phyloP scores from a whole-genome alignment of 2,888 invertebrate species.

The Lithophane ornitopus region DNA sequence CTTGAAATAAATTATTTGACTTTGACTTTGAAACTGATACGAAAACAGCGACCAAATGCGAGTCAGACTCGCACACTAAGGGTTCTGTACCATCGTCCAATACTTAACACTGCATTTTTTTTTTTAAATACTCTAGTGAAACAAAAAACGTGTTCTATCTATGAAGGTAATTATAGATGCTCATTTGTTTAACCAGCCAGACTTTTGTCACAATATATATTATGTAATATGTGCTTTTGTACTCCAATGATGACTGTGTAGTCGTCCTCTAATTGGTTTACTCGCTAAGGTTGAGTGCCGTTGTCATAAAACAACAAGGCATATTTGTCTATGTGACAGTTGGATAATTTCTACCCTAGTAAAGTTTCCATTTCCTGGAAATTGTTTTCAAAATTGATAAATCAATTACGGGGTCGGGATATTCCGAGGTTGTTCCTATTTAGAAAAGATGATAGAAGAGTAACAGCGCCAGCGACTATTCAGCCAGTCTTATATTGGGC shows the following conservation, averaged over 20 bases:
- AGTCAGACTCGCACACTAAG: not conserved
- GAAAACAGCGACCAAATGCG: not conserved
- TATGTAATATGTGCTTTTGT: not conserved
- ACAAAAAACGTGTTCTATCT: not conserved
- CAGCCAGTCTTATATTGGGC: not conserved
- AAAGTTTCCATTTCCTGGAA: no score
- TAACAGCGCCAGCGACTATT: not conserved
- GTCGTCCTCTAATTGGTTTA: not conserved
- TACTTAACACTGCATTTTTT: not conserved
- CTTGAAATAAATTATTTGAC: no score
- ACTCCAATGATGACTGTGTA: not conserved
- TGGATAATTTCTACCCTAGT: no score
- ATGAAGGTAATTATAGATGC: not conserved
- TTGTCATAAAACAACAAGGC: no score
- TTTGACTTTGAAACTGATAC: conserved; percentile 22
- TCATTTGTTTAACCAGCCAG: not conserved
- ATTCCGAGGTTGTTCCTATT: not conserved
- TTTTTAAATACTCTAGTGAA: not conserved
- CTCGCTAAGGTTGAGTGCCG: not conserved
- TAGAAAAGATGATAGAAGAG: not conserved
- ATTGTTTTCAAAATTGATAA: not conserved
- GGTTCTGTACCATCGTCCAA: not conserved
- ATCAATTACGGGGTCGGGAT: not conserved
- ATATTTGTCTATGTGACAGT: no score
- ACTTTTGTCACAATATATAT: not conserved